Conservation (phyloP, 2,888 invertebrate species). For the Graphium colonna region DNA sequence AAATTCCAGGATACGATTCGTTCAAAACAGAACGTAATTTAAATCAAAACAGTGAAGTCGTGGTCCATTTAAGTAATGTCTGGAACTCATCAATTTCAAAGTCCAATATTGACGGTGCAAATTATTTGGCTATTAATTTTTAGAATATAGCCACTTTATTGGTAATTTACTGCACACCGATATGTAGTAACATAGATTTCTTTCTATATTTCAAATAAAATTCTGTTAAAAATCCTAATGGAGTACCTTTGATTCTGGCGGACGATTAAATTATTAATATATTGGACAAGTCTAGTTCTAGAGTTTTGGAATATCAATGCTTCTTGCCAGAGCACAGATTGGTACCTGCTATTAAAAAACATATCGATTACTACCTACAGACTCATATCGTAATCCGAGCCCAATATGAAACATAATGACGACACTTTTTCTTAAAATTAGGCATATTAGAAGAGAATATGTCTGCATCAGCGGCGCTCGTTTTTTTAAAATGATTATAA, state of each 20-base stretch:
- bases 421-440: too few relatives aligned
- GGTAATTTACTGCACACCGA: slow-evolving; percentile 5
- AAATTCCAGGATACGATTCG: background rate
- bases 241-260: background rate
- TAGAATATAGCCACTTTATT: background rate
- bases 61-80: slow-evolving; percentile 18
- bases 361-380: background rate
- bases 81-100: slow-evolving; percentile 1
- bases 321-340: slow-evolving; percentile 1
- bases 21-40: background rate
- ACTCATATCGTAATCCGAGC: background rate
- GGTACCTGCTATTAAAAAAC: background rate
- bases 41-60: slow-evolving; percentile 21
- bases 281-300: background rate
- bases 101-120: background rate
- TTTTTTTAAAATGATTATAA: too few relatives aligned
- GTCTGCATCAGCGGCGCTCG: too few relatives aligned
- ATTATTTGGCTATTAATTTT: background rate
- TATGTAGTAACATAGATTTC: too few relatives aligned
- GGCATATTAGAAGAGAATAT: too few relatives aligned
- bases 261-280: slow-evolving; percentile 4
- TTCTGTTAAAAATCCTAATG: background rate
- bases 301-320: slow-evolving; percentile 1
- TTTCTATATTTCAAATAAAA: too few relatives aligned
- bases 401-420: background rate